A percentile compares a stretch with the other conserved stretches of the same genome.
These are phyloP conservation scores for Enoplolaimus lenunculus DNA, from an alignment of 2,888 invertebrate genomes.

Conservation along the genomic window DNA sequence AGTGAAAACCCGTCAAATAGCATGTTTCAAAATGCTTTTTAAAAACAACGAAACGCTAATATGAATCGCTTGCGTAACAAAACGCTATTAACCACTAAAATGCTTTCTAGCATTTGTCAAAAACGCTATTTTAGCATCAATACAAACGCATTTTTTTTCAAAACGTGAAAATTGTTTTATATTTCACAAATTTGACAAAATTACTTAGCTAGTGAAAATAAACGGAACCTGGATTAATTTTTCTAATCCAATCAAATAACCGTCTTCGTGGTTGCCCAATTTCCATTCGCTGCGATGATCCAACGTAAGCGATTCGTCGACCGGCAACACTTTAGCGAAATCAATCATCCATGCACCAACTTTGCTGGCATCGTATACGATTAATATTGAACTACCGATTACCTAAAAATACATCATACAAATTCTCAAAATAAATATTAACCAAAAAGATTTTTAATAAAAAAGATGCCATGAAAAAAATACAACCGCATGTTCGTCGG, in stretches of 20 bases:
- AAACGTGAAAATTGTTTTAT: no score
- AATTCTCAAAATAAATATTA: no score
- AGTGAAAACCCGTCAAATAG: no score
- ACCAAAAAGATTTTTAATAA: background rate
- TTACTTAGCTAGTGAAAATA: slow-evolving; percentile 17
- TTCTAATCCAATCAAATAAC: slow-evolving; percentile 78
- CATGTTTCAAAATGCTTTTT: no score
- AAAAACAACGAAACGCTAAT: no score
- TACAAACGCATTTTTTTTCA: no score
- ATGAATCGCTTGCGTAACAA: no score
- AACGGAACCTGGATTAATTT: slow-evolving; percentile 71
- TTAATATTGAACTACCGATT: slow-evolving; percentile 78
- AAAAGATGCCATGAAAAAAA: no score
- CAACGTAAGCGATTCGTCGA: slow-evolving; percentile 56
- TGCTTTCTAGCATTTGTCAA: no score
- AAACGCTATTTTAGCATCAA: no score
- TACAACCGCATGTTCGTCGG: no score
- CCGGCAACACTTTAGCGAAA: slow-evolving; percentile 73
- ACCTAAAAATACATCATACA: slow-evolving; percentile 48
- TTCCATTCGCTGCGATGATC: slow-evolving; percentile 69
- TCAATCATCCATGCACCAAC: slow-evolving; percentile 92
- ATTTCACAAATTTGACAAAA: background rate
- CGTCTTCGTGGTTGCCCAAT: slow-evolving; percentile 92
- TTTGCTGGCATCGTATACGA: slow-evolving; percentile 73
- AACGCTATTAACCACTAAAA: no score